A percentile compares a stretch with the other conserved stretches of the same genome.
These are phyloP conservation scores for Phyllotreta striolata DNA, from an alignment of 2,888 invertebrate genomes.

Conservation along the genomic window DNA sequence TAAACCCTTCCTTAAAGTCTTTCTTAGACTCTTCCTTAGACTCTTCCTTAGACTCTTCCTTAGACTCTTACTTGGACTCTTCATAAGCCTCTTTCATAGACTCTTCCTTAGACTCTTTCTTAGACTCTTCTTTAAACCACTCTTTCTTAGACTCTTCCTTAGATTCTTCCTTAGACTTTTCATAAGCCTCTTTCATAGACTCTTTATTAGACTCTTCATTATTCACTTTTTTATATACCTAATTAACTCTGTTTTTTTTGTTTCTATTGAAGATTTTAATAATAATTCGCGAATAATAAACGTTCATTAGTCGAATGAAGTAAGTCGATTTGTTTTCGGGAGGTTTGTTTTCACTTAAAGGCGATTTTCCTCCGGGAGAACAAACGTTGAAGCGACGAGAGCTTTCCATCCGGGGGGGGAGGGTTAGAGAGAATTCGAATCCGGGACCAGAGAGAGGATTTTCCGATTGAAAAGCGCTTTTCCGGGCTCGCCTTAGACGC, in stretches of 20 bases:
- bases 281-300: neutral
- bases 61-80: no score
- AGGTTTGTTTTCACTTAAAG: constrained; percentile 25
- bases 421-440: constrained; percentile 21
- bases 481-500: constrained; percentile 5
- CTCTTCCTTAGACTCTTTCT: no score
- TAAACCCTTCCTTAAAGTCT: no score
- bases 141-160: no score
- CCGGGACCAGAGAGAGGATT: constrained; percentile 15
- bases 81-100: no score
- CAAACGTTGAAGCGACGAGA: constrained; percentile 22
- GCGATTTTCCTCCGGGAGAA: neutral
- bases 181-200: no score
- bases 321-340: constrained; percentile 15
- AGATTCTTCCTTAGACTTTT: no score
- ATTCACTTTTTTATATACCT: no score
- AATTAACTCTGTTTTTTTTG: neutral
- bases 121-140: no score
- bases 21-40: no score
- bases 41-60: no score
- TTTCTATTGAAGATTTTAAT: neutral
- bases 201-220: no score
- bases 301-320: constrained; percentile 11
- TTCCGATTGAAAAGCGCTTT: constrained; percentile 19
- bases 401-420: constrained; percentile 16